A percentile compares a stretch with the other conserved stretches of the same genome.
These are phyloP conservation scores for Drosophila nannoptera DNA, from an alignment of 1,140 invertebrate genomes.

Conservation along the genomic window DNA sequence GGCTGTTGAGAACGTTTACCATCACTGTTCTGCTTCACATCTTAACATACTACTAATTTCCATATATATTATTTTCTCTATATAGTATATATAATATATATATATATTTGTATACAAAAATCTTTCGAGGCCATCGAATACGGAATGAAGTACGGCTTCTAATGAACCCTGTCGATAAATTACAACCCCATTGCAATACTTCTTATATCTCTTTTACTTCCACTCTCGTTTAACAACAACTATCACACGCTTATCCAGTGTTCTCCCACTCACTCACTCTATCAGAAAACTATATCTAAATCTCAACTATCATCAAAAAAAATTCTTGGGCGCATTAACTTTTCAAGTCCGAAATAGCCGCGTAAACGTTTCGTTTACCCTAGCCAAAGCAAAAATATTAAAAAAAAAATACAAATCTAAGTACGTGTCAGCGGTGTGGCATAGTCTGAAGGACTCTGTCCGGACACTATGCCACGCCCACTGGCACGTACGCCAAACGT, in stretches of 20 bases:
- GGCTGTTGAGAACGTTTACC: conserved; percentile 22
- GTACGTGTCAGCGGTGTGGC: conserved; percentile 46
- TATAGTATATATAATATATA: conserved; percentile 1
- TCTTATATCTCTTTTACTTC: conserved; percentile 19
- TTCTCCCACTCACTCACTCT: conserved; percentile 75
- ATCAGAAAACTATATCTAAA: conserved; percentile 44
- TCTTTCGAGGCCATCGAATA: conserved; percentile 64
- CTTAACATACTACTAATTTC: conserved; percentile 23
- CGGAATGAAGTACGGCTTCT: conserved; percentile 60
- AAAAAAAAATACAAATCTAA: background rate
- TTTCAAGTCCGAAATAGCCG: conserved; percentile 78
- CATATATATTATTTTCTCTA: background rate
- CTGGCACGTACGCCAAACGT: conserved; percentile 34
- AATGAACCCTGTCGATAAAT: conserved; percentile 52
- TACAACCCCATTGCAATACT: conserved; percentile 10
- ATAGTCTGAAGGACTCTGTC: conserved; percentile 22
- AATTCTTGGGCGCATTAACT: conserved; percentile 76
- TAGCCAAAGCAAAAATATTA: conserved; percentile 23
- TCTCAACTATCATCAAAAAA: conserved; percentile 30
- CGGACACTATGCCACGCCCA: conserved; percentile 49
- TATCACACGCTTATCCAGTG: conserved; percentile 75
- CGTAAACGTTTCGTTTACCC: conserved; percentile 78
- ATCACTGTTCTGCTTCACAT: conserved; percentile 29
- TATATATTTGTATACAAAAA: conserved; percentile 7
- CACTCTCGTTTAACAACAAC: conserved; percentile 43